These are phyloP conservation scores for Ectropis grisescens DNA, from an alignment of 1,140 invertebrate genomes.

Conservation along the genomic window DNA sequence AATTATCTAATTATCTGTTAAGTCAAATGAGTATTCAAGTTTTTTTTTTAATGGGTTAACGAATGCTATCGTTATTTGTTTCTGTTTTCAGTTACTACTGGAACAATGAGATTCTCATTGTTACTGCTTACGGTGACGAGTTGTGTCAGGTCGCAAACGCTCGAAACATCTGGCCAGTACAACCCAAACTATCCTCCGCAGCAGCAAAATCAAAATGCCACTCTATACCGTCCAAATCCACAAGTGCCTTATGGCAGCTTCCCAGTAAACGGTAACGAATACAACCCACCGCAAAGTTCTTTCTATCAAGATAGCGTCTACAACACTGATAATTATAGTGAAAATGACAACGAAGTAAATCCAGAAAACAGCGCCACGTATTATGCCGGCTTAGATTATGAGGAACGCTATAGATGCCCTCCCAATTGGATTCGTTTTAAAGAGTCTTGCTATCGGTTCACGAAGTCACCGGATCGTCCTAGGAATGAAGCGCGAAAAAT, in stretches of 20 bases:
- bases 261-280: slow-evolving; percentile 45
- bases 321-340: slow-evolving; percentile 37
- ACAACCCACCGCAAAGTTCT: slow-evolving; percentile 42
- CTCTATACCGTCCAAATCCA: slow-evolving; percentile 32
- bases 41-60: too few relatives aligned
- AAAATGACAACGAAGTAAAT: slow-evolving; percentile 47
- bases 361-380: slow-evolving; percentile 45
- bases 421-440: slow-evolving; percentile 84
- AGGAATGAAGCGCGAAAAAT: slow-evolving; percentile 84
- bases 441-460: slow-evolving; percentile 88
- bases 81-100: too few relatives aligned
- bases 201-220: slow-evolving; percentile 36
- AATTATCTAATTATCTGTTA: too few relatives aligned
- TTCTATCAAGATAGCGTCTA: slow-evolving; percentile 45
- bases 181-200: slow-evolving; percentile 40
- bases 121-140: slow-evolving; percentile 25
- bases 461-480: slow-evolving; percentile 84
- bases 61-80: too few relatives aligned
- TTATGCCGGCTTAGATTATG: slow-evolving; percentile 52
- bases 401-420: slow-evolving; percentile 77
- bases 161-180: slow-evolving; percentile 29
- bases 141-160: slow-evolving; percentile 31
- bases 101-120: slow-evolving; percentile 26
- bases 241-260: slow-evolving; percentile 55
- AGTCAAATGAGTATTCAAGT: too few relatives aligned